Conservation (phyloP, 1,140 invertebrate species). For the Camponotus vicinus region DNA sequence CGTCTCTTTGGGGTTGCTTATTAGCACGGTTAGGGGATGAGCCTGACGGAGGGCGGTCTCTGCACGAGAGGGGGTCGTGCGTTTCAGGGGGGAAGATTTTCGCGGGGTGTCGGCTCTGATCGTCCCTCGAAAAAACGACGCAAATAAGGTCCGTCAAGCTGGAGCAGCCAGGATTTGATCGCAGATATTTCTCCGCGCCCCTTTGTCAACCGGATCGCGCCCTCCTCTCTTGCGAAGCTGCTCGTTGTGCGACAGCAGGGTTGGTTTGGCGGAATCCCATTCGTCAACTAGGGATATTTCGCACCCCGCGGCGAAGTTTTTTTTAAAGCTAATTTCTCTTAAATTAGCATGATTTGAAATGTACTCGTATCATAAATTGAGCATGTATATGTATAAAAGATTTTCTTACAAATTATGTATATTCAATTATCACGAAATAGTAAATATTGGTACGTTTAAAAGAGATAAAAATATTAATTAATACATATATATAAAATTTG, state of each 20-base stretch:
- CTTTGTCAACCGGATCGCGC: conserved; percentile 65
- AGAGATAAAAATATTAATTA: not conserved
- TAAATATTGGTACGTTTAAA: not conserved
- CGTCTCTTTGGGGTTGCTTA: conserved; percentile 81
- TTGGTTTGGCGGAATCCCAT: conserved; percentile 44
- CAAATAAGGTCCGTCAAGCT: conserved; percentile 78
- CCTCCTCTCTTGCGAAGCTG: conserved; percentile 47
- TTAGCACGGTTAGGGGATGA: conserved; percentile 80
- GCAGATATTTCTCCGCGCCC: conserved; percentile 64
- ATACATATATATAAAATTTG: not conserved
- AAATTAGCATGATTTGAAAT: conserved; percentile 1
- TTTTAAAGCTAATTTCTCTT: conserved; percentile 37
- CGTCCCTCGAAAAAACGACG: conserved; percentile 75
- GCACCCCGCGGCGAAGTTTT: conserved; percentile 3
- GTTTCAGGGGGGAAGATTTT: conserved; percentile 31
- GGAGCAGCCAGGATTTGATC: conserved; percentile 75
- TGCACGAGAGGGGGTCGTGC: conserved; percentile 44
- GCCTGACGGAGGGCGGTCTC: conserved; percentile 49
- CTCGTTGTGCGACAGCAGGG: conserved; percentile 23
- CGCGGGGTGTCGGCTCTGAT: conserved; percentile 65
- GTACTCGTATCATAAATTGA: not conserved
- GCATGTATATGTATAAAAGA: not conserved
- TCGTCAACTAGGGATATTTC: conserved; percentile 50
- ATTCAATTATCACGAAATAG: not conserved
- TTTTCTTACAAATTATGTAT: not conserved